A percentile compares a stretch with the other conserved stretches of the same genome.
These are phyloP conservation scores for Planiliza haematocheilus DNA, from an alignment of 2,113 vertebrate genomes.

Conservation along the genomic window DNA sequence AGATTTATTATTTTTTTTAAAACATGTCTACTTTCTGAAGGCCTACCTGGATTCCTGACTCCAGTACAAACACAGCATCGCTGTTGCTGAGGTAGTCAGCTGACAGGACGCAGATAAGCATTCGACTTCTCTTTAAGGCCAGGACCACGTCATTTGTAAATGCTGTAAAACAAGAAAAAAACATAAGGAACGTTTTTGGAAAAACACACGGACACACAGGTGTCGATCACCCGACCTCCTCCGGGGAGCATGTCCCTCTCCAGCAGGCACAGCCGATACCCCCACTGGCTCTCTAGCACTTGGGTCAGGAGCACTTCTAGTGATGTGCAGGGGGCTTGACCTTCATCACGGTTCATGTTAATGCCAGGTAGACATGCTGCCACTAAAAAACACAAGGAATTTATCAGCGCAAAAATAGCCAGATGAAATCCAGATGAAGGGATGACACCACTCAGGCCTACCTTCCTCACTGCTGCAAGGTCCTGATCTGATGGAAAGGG, in stretches of 20 bases:
- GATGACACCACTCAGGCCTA: conserved; percentile 5
- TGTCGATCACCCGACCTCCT: conserved; percentile 84
- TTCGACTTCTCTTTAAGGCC: conserved; percentile 85
- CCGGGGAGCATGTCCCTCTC: conserved; percentile 92
- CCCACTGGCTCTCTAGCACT: conserved; percentile 87
- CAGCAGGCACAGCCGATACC: conserved; percentile 88
- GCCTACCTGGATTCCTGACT: conserved; percentile 85
- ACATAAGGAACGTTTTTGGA: conserved; percentile 3
- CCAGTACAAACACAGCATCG: conserved; percentile 87
- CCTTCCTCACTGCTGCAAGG: conserved; percentile 23
- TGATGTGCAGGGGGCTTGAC: neutral
- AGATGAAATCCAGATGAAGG: neutral
- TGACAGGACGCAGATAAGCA: conserved; percentile 88
- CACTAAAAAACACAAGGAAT: neutral
- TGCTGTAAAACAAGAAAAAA: conserved; percentile 72
- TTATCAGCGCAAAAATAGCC: neutral
- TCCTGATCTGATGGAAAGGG: neutral
- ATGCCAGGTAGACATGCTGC: conserved; percentile 10
- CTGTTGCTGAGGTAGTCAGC: conserved; percentile 83
- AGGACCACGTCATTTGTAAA: conserved; percentile 89
- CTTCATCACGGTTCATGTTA: neutral
- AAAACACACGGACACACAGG: neutral
- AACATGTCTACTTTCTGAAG: neutral
- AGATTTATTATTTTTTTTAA: too few relatives aligned
- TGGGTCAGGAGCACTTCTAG: conserved; percentile 75